Evolutionary conservation across 2,113 vertebrate species (phyloP).

Genomic region (Gambusia affinis): DNA sequence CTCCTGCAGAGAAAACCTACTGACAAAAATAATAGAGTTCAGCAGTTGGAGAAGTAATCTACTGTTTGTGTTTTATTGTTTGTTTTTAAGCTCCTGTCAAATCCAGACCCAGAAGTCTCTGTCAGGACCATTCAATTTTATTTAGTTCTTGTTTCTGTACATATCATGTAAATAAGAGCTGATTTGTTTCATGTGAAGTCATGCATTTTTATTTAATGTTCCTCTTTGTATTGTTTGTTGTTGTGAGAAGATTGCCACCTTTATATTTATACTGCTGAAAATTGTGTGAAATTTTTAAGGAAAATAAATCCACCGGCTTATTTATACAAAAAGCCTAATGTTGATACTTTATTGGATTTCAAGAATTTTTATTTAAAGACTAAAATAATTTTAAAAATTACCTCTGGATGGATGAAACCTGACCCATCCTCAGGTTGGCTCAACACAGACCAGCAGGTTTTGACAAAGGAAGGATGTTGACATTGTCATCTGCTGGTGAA

Average conservation of each 20-base stretch:
- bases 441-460: no score
- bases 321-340: slow-evolving; percentile 83
- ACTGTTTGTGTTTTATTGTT: neutral
- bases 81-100: neutral
- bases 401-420: no score
- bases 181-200: slow-evolving; percentile 80
- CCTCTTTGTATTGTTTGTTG: slow-evolving; percentile 86
- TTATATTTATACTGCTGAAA: slow-evolving; percentile 94
- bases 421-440: no score
- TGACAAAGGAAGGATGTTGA: no score
- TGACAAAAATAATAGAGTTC: neutral
- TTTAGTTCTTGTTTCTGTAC: slow-evolving; percentile 72
- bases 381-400: no score
- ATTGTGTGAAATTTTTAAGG: slow-evolving; percentile 85
- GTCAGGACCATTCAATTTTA: slow-evolving; percentile 80
- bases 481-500: neutral
- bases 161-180: slow-evolving; percentile 91
- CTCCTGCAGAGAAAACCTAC: neutral
- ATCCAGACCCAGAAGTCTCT: slow-evolving; percentile 17
- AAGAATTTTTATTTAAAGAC: no score
- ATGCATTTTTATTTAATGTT: slow-evolving; percentile 89
- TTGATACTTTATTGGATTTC: neutral
- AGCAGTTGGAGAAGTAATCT: neutral
- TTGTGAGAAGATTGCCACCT: slow-evolving; percentile 88
- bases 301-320: slow-evolving; percentile 77